Evolutionary conservation across 92 coral and sea anemone species (phyloP).

Genomic region (Muricea muricata): DNA sequence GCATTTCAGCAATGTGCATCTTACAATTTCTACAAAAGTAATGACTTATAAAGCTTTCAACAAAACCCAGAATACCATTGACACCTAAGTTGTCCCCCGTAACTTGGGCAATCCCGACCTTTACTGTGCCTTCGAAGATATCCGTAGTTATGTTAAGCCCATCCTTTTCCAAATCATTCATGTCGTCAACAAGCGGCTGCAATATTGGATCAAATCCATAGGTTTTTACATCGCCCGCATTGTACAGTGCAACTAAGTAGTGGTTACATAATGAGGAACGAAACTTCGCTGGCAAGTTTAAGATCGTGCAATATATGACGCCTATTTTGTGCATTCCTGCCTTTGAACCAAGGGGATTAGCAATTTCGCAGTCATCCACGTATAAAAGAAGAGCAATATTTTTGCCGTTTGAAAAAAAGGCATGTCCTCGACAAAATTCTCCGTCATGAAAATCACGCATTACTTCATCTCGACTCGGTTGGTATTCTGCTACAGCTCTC

Average conservation of each 20-base stretch:
- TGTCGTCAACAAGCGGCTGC: neutral
- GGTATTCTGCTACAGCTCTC: neutral
- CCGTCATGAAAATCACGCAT: slow-evolving; percentile 24
- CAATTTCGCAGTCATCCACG: slow-evolving; percentile 8
- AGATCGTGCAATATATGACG: neutral
- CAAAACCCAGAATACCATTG: neutral
- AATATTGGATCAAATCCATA: neutral
- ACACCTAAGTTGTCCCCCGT: neutral
- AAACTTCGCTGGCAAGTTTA: neutral
- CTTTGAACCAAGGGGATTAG: neutral
- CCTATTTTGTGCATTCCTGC: slow-evolving; percentile 1
- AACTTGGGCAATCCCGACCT: neutral
- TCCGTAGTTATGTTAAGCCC: neutral
- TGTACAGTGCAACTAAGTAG: neutral
- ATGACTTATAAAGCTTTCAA: neutral
- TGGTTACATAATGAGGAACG: neutral
- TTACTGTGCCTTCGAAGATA: neutral
- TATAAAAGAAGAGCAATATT: neutral
- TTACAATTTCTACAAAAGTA: neutral
- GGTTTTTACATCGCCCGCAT: slow-evolving; percentile 31
- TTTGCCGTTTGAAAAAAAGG: neutral
- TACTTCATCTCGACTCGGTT: neutral
- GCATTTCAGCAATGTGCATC: neutral
- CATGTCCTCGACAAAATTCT: neutral
- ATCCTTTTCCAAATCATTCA: neutral